Percentiles rank a stretch among this genome's conserved stretches.
phyloP scores from a whole-genome alignment of 2,888 invertebrate genomes.

The Thecophora atra region DNA sequence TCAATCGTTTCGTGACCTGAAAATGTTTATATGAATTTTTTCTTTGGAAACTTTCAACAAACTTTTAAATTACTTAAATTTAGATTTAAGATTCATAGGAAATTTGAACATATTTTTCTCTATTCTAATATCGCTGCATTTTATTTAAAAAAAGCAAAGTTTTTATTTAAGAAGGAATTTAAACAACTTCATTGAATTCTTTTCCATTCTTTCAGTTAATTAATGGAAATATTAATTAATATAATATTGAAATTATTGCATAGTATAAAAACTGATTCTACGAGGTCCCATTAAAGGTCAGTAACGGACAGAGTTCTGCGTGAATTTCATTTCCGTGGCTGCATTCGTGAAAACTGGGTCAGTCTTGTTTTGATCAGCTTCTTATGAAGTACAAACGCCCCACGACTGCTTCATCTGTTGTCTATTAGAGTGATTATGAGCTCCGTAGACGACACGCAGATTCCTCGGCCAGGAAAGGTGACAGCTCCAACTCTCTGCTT shows the following conservation, averaged over 20 bases:
- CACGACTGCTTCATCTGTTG: neutral
- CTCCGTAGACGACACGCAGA: neutral
- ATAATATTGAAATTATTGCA: neutral
- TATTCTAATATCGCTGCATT: neutral
- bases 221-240: no score
- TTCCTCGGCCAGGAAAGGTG: neutral
- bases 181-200: no score
- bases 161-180: no score
- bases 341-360: constrained; percentile 52
- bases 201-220: no score
- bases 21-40: no score
- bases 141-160: neutral
- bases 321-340: neutral
- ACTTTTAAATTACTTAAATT: no score
- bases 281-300: constrained; percentile 1
- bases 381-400: constrained; percentile 3
- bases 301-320: neutral
- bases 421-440: constrained; percentile 1
- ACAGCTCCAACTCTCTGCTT: neutral
- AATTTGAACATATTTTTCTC: neutral
- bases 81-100: constrained; percentile 20
- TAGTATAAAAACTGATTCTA: neutral
- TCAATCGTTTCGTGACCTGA: constrained; percentile 34
- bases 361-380: constrained; percentile 60
- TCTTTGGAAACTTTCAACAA: constrained; percentile 25